phyloP scores from a whole-genome alignment of 2,888 invertebrate species.

The Callosobruchus maculatus region DNA sequence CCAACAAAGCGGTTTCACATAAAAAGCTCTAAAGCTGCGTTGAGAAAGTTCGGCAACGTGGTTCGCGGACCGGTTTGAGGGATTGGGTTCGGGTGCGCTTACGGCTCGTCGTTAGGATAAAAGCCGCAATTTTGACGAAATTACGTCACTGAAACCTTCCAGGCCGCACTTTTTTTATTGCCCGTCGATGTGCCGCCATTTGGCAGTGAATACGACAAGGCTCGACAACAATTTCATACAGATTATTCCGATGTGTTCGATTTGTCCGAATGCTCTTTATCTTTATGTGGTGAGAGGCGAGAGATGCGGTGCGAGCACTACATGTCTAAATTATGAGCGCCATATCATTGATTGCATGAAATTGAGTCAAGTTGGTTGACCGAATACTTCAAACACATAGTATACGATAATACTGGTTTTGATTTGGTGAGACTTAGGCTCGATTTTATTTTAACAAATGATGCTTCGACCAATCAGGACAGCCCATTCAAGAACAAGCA shows the following conservation, averaged over 20 bases:
- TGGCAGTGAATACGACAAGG: background rate
- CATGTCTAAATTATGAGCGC: too few species aligned
- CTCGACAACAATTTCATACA: background rate
- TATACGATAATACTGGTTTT: too few species aligned
- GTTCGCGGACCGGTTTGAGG: constrained; percentile 24
- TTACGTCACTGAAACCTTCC: constrained; percentile 22
- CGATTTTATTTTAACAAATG: too few species aligned
- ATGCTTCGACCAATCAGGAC: too few species aligned
- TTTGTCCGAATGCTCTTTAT: background rate
- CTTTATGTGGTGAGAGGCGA: too few species aligned
- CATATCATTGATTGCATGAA: too few species aligned
- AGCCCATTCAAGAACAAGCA: too few species aligned
- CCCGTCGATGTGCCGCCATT: background rate
- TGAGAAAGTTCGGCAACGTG: background rate
- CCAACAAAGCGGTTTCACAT: background rate
- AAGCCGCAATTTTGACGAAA: constrained; percentile 34
- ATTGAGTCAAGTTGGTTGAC: too few species aligned
- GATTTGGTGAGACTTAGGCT: too few species aligned
- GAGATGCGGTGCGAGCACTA: too few species aligned
- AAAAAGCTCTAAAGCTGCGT: background rate
- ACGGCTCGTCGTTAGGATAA: constrained; percentile 29
- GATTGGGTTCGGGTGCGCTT: constrained; percentile 24
- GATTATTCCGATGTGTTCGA: background rate
- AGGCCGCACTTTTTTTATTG: constrained; percentile 16
- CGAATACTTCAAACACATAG: too few species aligned